A percentile compares a stretch with the other conserved stretches of the same genome.
phyloP scores from a whole-genome alignment of 2,113 vertebrate species.

The Mohoua ochrocephala region DNA sequence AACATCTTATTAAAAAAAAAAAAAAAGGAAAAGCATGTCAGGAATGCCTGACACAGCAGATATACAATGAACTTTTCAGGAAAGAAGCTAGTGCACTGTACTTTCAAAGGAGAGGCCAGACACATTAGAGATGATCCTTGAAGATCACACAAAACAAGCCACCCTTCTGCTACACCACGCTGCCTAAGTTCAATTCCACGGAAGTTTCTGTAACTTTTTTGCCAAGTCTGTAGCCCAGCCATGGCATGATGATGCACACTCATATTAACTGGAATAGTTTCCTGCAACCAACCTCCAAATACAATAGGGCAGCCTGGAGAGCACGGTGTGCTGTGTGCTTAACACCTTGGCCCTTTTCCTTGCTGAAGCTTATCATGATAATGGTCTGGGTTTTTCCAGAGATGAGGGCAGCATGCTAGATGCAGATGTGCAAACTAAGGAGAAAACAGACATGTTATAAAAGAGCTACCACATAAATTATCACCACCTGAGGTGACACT shows the following conservation, averaged over 20 bases:
- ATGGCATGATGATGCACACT: neutral
- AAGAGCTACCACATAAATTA: neutral
- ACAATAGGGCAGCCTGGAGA: neutral
- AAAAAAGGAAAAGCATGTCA: neutral
- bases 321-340: accelerated
- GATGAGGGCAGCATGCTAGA: neutral
- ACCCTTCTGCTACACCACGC: accelerated
- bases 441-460: neutral
- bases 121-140: neutral
- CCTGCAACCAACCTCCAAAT: neutral
- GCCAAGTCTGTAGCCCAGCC: neutral
- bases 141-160: neutral
- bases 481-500: neutral
- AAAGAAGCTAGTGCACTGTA: neutral
- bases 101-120: neutral
- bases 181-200: neutral
- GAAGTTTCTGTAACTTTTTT: neutral
- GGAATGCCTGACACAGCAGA: neutral
- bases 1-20: neutral
- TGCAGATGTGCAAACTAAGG: neutral
- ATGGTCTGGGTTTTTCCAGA: neutral
- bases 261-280: neutral
- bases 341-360: neutral
- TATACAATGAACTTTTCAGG: neutral
- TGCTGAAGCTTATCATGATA: neutral